Conservation (phyloP, 2,797 vertebrate genomes). For the Pempheris klunzingeri region DNA sequence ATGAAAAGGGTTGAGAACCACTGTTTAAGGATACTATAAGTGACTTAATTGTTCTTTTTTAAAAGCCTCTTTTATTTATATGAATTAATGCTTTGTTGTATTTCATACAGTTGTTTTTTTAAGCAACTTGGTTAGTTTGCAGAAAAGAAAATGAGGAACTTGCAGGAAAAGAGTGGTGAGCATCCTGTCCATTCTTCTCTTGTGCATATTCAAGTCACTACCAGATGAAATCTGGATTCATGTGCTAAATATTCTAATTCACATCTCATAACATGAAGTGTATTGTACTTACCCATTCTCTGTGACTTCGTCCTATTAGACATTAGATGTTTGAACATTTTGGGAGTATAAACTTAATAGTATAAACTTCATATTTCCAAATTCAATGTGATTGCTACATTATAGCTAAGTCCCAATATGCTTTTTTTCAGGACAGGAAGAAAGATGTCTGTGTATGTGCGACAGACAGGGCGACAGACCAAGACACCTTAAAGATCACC, state of each 20-base stretch:
- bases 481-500: conserved; percentile 40
- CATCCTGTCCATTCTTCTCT: conserved; percentile 35
- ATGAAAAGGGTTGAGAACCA: no score
- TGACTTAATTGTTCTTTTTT: not conserved
- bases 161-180: conserved; percentile 37
- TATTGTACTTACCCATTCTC: conserved; percentile 21
- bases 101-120: not conserved
- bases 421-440: not conserved
- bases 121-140: conserved; percentile 6
- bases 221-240: not conserved
- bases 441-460: conserved; percentile 7
- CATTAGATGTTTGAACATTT: not conserved
- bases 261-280: not conserved
- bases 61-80: not conserved
- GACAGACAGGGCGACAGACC: conserved; percentile 26
- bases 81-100: not conserved
- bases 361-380: not conserved
- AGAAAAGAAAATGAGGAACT: conserved; percentile 33
- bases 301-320: not conserved
- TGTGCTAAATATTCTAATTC: not conserved
- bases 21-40: not conserved
- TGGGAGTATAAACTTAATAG: not conserved
- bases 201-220: not conserved
- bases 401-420: not conserved
- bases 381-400: not conserved